phyloP scores from a whole-genome alignment of 64 coral and sea anemone genomes.

The Astreopora myriophthalma region DNA sequence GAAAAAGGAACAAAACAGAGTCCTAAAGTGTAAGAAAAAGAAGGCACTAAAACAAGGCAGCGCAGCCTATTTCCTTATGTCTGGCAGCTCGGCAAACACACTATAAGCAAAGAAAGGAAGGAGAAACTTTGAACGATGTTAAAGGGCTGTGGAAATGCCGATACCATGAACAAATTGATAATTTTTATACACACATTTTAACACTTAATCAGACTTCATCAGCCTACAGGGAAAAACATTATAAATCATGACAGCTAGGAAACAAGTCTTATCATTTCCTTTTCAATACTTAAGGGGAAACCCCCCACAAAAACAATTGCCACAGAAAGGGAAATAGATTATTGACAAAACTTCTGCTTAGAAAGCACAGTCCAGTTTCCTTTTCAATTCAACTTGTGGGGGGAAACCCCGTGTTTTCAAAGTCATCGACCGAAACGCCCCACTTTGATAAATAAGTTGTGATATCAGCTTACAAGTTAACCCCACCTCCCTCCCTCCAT shows the following conservation, averaged over 20 bases:
- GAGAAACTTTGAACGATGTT: no score
- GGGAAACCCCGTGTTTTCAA: not conserved
- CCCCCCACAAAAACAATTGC: not conserved
- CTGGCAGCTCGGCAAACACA: no score
- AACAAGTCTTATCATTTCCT: not conserved
- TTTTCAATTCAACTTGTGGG: not conserved
- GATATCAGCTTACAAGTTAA: not conserved
- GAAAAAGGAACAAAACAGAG: no score
- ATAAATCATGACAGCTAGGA: not conserved
- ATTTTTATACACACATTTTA: no score
- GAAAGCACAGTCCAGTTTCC: not conserved
- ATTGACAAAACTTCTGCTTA: not conserved
- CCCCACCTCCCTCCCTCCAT: no score
- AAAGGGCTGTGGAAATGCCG: no score
- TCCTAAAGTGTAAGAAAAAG: no score
- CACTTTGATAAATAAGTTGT: not conserved
- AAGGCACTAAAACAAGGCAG: no score
- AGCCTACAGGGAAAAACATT: not conserved
- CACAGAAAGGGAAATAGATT: not conserved
- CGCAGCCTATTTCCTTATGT: no score
- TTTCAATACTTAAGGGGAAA: not conserved
- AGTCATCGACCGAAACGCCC: constrained; percentile 10
- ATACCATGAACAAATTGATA: no score
- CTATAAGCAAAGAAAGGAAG: no score
- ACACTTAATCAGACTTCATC: no score